Conservation (phyloP, 2,888 invertebrate species). For the Helicoverpa assulta region DNA sequence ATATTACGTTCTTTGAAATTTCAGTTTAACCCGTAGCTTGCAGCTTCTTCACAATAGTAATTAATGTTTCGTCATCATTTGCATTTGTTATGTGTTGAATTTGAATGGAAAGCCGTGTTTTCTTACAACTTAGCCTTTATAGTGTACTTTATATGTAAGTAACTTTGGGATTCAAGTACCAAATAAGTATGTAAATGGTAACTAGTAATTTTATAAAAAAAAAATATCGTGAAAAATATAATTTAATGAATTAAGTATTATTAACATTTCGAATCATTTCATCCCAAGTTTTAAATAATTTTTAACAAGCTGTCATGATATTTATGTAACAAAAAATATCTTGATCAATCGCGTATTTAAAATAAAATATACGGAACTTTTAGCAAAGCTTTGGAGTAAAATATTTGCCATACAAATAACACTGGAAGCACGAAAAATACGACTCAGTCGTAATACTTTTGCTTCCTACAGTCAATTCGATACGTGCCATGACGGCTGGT, state of each 20-base stretch:
- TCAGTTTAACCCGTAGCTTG: constrained; percentile 20
- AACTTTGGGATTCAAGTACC: constrained; percentile 19
- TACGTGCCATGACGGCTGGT: constrained; percentile 26
- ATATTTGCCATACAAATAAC: not conserved
- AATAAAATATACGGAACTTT: constrained; percentile 40
- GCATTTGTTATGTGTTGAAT: constrained; percentile 49
- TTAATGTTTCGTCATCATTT: constrained; percentile 44
- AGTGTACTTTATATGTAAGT: constrained; percentile 9
- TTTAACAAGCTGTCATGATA: no score
- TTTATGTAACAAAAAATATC: no score
- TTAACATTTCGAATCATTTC: no score
- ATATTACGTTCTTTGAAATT: constrained; percentile 16
- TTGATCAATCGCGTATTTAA: not conserved
- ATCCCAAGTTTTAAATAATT: no score
- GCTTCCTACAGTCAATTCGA: constrained; percentile 42
- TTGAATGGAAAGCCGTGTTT: constrained; percentile 42
- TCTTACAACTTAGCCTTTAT: constrained; percentile 18
- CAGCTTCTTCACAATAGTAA: constrained; percentile 38
- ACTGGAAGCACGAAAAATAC: constrained; percentile 26
- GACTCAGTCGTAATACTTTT: constrained; percentile 33
- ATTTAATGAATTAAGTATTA: no score
- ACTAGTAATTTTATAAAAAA: not conserved
- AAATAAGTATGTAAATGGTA: constrained; percentile 10
- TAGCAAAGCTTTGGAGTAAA: not conserved
- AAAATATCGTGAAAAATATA: no score